Percentiles rank a stretch among this genome's conserved stretches.
phyloP scores from a whole-genome alignment of 2,113 vertebrate species.

The Murina feae region DNA sequence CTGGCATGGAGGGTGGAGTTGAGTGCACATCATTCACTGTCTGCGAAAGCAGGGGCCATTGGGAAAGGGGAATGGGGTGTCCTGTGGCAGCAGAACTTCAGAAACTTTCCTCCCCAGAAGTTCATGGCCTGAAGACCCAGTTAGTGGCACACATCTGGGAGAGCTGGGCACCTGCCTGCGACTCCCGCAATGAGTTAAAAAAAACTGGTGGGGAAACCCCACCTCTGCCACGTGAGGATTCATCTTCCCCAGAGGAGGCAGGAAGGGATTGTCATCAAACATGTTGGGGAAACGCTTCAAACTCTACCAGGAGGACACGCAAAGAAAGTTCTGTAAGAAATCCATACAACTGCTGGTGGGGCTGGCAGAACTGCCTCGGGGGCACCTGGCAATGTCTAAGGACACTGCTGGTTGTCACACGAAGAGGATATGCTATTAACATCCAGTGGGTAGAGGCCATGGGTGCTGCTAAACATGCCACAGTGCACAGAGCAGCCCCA shows the following conservation, averaged over 20 bases:
- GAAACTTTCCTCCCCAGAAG: background rate
- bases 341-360: background rate
- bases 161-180: background rate
- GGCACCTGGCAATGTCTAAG: background rate
- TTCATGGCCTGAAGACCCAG: background rate
- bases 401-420: background rate
- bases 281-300: background rate
- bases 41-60: background rate
- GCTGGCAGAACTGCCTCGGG: background rate
- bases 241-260: background rate
- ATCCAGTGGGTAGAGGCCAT: background rate
- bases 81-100: background rate
- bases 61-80: background rate
- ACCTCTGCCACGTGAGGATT: no score
- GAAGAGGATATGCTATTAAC: background rate
- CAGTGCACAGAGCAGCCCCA: background rate
- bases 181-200: background rate
- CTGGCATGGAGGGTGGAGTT: accelerated
- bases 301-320: background rate
- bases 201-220: background rate
- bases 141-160: background rate
- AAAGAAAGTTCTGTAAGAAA: background rate
- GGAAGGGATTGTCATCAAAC: background rate
- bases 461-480: background rate
- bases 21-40: background rate